A percentile compares a stretch with the other conserved stretches of the same genome.
These are phyloP conservation scores for Melinaea menophilus DNA, from an alignment of 2,888 invertebrate species.

Conservation along the genomic window DNA sequence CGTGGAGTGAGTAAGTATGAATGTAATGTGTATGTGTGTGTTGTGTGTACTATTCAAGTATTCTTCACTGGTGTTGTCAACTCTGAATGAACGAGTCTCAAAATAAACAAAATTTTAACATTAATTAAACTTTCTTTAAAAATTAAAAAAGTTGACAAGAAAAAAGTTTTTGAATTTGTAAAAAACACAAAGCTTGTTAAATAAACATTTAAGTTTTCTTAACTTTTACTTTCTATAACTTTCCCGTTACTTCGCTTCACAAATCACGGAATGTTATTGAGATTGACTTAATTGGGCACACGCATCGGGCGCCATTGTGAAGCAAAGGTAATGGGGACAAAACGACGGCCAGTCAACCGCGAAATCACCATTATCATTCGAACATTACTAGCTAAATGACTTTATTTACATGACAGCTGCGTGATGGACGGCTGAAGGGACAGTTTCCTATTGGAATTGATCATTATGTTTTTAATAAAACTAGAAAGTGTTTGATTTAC, in stretches of 20 bases:
- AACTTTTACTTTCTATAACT: conserved; percentile 15
- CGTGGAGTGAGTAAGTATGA: conserved; percentile 20
- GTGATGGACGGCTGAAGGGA: conserved; percentile 24
- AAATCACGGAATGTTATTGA: conserved; percentile 13
- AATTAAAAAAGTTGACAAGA: too few relatives aligned
- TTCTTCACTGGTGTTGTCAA: too few relatives aligned
- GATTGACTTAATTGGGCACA: conserved; percentile 38
- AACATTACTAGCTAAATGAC: conserved; percentile 44
- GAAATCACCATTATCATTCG: conserved; percentile 46
- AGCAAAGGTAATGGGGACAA: conserved; percentile 42
- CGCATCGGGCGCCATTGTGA: conserved; percentile 44
- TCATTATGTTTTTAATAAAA: too few relatives aligned
- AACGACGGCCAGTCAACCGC: conserved; percentile 43
- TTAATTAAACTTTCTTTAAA: too few relatives aligned
- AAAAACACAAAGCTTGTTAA: too few relatives aligned
- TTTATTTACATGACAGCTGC: conserved; percentile 45
- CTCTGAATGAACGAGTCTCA: too few relatives aligned
- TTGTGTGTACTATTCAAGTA: too few relatives aligned
- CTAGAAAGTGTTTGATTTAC: too few relatives aligned
- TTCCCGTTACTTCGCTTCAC: conserved; percentile 1
- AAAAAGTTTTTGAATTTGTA: too few relatives aligned
- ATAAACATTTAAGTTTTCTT: neutral
- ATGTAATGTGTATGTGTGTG: neutral
- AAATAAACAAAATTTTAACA: too few relatives aligned
- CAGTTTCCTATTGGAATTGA: conserved; percentile 12